phyloP scores from a whole-genome alignment of 2,888 invertebrate species.

The Lithophane leautieri region DNA sequence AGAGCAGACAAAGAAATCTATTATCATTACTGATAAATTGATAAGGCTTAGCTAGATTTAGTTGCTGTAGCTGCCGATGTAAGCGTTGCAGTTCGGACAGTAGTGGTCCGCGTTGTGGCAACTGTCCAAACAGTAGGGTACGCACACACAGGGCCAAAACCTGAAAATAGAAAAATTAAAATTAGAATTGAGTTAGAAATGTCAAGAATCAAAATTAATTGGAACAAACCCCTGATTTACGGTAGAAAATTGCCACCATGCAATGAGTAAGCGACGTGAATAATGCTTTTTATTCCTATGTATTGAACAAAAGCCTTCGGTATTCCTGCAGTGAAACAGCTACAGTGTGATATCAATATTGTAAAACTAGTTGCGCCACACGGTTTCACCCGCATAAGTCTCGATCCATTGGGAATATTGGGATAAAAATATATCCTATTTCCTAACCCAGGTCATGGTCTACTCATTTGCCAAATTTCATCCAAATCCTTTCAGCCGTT shows the following conservation, averaged over 20 bases:
- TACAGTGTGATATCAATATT: background rate
- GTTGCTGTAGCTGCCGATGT: conserved; percentile 85
- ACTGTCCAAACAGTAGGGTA: conserved; percentile 46
- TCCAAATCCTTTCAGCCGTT: no score
- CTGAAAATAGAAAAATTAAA: conserved; percentile 16
- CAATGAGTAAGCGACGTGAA: background rate
- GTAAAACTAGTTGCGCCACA: background rate
- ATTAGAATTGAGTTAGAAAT: background rate
- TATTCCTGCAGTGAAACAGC: background rate
- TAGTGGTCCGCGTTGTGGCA: conserved; percentile 55
- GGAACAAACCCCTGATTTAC: background rate
- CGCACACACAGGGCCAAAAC: conserved; percentile 47
- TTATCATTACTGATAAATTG: conserved; percentile 16
- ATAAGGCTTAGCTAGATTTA: conserved; percentile 12
- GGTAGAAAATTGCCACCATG: background rate
- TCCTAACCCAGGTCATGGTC: no score
- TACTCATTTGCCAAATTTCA: no score
- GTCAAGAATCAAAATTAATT: background rate
- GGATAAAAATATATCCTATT: no score
- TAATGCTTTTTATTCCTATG: background rate
- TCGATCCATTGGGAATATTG: no score
- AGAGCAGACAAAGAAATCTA: conserved; percentile 16
- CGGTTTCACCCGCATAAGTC: no score
- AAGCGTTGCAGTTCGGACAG: conserved; percentile 82
- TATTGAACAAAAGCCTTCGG: background rate